These are phyloP conservation scores for Apaloderma vittatum DNA, from an alignment of 2,113 vertebrate genomes.

Conservation along the genomic window DNA sequence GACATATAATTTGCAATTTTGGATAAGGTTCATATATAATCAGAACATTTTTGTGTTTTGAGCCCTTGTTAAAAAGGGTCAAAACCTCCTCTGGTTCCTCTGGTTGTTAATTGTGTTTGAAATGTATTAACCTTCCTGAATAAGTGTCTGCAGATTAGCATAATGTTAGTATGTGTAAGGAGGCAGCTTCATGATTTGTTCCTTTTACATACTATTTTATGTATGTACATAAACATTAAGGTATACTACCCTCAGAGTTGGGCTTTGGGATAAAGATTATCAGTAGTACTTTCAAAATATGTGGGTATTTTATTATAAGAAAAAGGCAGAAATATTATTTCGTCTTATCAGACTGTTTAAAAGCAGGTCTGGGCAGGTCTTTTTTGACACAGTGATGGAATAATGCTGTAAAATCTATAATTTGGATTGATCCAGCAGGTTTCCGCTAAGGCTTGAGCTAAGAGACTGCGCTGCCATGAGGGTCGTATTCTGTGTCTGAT, in stretches of 20 bases:
- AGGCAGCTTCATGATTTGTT: background rate
- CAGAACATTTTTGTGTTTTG: constrained; percentile 60
- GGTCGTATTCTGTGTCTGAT: constrained; percentile 54
- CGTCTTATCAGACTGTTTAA: constrained; percentile 32
- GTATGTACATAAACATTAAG: background rate
- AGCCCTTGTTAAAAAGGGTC: constrained; percentile 55
- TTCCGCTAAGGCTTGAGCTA: constrained; percentile 34
- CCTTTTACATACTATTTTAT: background rate
- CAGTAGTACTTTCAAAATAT: background rate
- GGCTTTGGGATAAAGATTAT: background rate
- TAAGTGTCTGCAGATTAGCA: constrained; percentile 29
- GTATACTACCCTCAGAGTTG: background rate
- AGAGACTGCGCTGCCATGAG: background rate
- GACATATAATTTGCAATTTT: constrained; percentile 60
- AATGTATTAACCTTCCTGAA: constrained; percentile 58
- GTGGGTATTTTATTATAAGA: background rate
- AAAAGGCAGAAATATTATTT: background rate
- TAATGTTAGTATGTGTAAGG: background rate
- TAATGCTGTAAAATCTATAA: constrained; percentile 54
- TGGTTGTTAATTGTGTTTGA: constrained; percentile 60
- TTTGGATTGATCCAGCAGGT: constrained; percentile 28
- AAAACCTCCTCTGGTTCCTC: constrained; percentile 26
- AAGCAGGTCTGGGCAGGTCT: constrained; percentile 35
- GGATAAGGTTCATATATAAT: constrained; percentile 49
- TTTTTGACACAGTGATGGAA: constrained; percentile 42